Percentiles rank a stretch among this genome's conserved stretches.
Evolutionary conservation across 1,140 invertebrate genomes (phyloP).

Genomic region (Drosophila sproati): DNA sequence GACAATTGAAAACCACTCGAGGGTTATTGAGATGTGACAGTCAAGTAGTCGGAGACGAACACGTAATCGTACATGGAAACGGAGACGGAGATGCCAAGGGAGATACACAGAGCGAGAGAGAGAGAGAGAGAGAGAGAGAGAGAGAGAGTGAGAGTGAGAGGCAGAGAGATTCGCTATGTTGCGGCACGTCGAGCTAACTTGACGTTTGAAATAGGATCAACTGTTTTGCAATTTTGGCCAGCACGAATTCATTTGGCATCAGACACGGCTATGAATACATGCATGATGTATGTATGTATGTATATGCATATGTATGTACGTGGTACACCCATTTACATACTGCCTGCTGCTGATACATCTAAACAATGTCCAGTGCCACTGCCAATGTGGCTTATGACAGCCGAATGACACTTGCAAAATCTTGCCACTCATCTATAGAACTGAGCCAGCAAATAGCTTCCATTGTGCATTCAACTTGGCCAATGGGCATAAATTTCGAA

Average conservation of each 20-base stretch:
- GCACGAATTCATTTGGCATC: slow-evolving; percentile 34
- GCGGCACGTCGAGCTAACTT: slow-evolving; percentile 58
- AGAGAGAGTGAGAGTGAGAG: background rate
- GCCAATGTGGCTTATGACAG: slow-evolving; percentile 30
- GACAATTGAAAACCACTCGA: slow-evolving; percentile 82
- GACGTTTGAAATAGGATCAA: slow-evolving; percentile 82
- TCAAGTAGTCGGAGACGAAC: slow-evolving; percentile 69
- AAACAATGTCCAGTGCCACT: slow-evolving; percentile 43
- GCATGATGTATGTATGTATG: slow-evolving; percentile 3
- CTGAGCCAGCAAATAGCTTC: background rate
- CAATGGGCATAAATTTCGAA: too few relatives aligned
- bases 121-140: background rate
- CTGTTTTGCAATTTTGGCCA: slow-evolving; percentile 23
- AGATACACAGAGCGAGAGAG: background rate
- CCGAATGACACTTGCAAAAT: slow-evolving; percentile 15
- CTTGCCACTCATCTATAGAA: background rate
- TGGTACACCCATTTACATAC: too few relatives aligned
- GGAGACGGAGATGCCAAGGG: background rate
- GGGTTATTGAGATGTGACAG: slow-evolving; percentile 82
- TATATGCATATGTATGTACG: too few relatives aligned
- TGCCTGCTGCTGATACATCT: background rate
- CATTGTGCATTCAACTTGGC: too few relatives aligned
- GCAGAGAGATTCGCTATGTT: slow-evolving; percentile 13
- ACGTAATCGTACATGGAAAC: slow-evolving; percentile 21
- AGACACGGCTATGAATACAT: slow-evolving; percentile 22